Evolutionary conservation across 2,888 invertebrate species (phyloP).

Genomic region (Dromius quadrimaculatus): DNA sequence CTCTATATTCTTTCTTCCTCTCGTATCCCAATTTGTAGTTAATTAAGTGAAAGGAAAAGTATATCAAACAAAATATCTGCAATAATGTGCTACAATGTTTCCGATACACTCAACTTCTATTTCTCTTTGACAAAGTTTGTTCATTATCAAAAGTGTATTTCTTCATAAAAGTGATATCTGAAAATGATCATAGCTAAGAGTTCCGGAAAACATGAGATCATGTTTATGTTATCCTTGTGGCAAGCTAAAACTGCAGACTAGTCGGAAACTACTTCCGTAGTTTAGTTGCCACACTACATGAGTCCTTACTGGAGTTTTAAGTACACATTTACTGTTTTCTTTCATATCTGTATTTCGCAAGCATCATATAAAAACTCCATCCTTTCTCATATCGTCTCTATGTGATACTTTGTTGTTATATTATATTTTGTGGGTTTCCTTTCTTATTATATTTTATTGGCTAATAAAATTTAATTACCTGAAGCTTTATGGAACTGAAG

Average conservation of each 20-base stretch:
- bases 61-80: too few species aligned
- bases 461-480: conserved; percentile 50
- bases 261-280: conserved; percentile 40
- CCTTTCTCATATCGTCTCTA: conserved; percentile 44
- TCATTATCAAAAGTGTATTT: conserved; percentile 16
- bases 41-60: too few species aligned
- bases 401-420: conserved; percentile 48
- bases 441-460: conserved; percentile 50
- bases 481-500: conserved; percentile 45
- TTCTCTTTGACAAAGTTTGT: not conserved
- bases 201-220: not conserved
- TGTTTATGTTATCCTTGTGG: conserved; percentile 43
- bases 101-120: too few species aligned
- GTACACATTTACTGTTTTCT: conserved; percentile 50
- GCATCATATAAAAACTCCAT: conserved; percentile 41
- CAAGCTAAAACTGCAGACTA: conserved; percentile 40
- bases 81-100: too few species aligned
- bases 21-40: too few species aligned
- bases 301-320: conserved; percentile 41
- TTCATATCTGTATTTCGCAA: conserved; percentile 47
- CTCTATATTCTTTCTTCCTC: too few species aligned
- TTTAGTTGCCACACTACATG: conserved; percentile 40
- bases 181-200: not conserved
- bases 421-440: conserved; percentile 49
- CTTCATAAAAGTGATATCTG: not conserved